These are phyloP conservation scores for Picus viridis DNA, from an alignment of 2,797 vertebrate species.

Conservation along the genomic window DNA sequence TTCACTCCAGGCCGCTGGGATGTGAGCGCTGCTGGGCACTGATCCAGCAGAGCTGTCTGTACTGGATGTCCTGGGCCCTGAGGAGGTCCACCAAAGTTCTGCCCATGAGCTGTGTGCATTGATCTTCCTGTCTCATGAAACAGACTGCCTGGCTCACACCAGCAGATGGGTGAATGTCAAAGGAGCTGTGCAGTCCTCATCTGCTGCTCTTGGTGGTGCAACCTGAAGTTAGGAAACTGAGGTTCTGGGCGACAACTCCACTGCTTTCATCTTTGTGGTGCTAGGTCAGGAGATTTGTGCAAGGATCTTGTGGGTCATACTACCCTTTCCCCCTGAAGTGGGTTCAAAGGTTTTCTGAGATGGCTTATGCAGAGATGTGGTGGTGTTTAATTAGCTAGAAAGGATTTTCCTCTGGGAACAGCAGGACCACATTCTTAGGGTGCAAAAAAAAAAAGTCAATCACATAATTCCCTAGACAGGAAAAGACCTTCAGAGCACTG, in stretches of 20 bases:
- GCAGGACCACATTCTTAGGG: not conserved
- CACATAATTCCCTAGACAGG: no score
- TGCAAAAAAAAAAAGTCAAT: no score
- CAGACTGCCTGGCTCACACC: not conserved
- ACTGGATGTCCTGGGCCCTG: not conserved
- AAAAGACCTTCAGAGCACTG: no score
- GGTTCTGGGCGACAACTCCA: rapidly evolving
- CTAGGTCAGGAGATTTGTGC: not conserved
- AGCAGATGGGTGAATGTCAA: not conserved
- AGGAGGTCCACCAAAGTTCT: not conserved
- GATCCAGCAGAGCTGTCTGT: not conserved
- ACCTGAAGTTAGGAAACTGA: not conserved
- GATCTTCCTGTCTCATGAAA: not conserved
- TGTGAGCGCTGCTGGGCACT: not conserved
- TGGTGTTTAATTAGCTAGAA: not conserved
- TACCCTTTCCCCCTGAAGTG: not conserved
- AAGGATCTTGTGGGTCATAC: not conserved
- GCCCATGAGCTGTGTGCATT: not conserved
- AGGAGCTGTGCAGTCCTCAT: not conserved
- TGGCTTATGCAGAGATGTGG: not conserved
- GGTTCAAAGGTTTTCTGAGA: not conserved
- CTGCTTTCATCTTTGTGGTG: rapidly evolving
- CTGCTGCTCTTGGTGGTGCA: not conserved
- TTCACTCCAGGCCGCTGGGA: not conserved
- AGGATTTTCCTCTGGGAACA: not conserved